phyloP scores from a whole-genome alignment of 2,888 invertebrate genomes.

The Trichogramma dendrolimi region DNA sequence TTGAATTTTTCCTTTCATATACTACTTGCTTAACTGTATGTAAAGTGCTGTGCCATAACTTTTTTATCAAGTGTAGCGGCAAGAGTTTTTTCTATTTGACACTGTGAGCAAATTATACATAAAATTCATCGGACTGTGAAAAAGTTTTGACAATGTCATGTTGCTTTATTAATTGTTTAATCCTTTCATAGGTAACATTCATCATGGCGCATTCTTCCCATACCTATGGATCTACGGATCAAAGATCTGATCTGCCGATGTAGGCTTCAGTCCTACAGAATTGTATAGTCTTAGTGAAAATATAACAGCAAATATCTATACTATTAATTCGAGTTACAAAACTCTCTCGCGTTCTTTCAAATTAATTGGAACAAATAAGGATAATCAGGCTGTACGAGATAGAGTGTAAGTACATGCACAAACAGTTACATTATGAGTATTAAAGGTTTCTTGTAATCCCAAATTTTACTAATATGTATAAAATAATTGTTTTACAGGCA shows the following conservation, averaged over 20 bases:
- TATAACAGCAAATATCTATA: conserved; percentile 75
- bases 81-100: too few relatives aligned
- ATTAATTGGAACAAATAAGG: conserved; percentile 70
- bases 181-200: background rate
- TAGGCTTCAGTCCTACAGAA: conserved; percentile 71
- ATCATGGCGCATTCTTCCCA: conserved; percentile 51
- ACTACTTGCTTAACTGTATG: too few relatives aligned
- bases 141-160: too few relatives aligned
- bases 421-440: background rate
- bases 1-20: too few relatives aligned
- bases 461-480: background rate
- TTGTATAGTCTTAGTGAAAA: conserved; percentile 75
- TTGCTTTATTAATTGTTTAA: too few relatives aligned
- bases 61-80: too few relatives aligned
- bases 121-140: too few relatives aligned
- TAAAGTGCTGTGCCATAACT: too few relatives aligned
- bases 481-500: conserved; percentile 55
- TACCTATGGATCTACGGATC: conserved; percentile 50
- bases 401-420: conserved; percentile 57
- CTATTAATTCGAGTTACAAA: conserved; percentile 70
- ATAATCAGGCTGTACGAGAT: conserved; percentile 65
- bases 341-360: conserved; percentile 70
- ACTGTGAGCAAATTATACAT: too few relatives aligned
- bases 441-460: conserved; percentile 1
- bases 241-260: conserved; percentile 61